phyloP scores from a whole-genome alignment of 2,113 vertebrate species.

The Peucedramus taeniatus region DNA sequence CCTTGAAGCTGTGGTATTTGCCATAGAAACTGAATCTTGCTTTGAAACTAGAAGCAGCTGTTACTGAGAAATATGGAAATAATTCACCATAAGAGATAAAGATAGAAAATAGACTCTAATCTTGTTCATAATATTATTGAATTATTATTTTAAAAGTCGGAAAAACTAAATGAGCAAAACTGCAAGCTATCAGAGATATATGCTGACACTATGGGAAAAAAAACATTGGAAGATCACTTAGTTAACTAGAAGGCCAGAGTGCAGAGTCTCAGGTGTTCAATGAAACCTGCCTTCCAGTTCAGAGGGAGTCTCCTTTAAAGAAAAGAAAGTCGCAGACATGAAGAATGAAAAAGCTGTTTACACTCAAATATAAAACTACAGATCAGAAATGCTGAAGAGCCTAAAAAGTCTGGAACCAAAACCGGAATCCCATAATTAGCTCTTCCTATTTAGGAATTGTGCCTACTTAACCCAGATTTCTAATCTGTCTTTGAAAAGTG shows the following conservation, averaged over 20 bases:
- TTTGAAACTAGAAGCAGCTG: neutral
- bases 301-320: neutral
- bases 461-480: neutral
- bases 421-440: neutral
- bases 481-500: neutral
- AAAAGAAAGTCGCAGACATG: neutral
- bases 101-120: neutral
- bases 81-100: neutral
- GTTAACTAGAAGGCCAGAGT: neutral
- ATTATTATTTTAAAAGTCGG: neutral
- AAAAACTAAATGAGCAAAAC: neutral
- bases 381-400: neutral
- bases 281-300: neutral
- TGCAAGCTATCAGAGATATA: neutral
- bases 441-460: neutral
- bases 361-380: neutral
- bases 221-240: neutral
- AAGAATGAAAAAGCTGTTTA: neutral
- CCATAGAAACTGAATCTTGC: neutral
- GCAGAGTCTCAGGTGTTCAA: neutral
- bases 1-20: constrained; percentile 2
- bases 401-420: neutral
- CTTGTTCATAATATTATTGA: neutral
- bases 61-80: neutral
- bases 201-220: neutral